These are phyloP conservation scores for Muscicapa adusta DNA, from an alignment of 2,113 vertebrate genomes.

Conservation along the genomic window DNA sequence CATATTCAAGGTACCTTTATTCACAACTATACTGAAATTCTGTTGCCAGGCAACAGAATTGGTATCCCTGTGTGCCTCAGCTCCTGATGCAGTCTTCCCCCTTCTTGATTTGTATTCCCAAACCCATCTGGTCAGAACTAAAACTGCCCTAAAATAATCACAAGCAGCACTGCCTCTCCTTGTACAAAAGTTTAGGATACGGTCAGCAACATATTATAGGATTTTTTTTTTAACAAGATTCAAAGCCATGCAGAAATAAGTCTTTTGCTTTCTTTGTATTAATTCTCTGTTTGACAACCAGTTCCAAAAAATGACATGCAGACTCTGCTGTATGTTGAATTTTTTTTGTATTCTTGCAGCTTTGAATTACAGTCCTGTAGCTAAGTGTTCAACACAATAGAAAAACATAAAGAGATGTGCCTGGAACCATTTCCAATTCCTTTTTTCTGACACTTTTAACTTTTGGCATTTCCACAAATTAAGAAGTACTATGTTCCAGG, in stretches of 20 bases:
- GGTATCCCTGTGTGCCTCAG: neutral
- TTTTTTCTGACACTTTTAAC: neutral
- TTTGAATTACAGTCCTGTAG: neutral
- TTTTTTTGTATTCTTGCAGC: neutral
- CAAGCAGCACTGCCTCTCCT: neutral
- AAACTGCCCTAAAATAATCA: neutral
- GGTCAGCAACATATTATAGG: neutral
- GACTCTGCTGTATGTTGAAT: neutral
- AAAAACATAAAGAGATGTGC: neutral
- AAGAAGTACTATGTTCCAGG: neutral
- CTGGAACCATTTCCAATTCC: neutral
- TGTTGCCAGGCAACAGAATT: neutral
- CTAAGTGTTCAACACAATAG: neutral
- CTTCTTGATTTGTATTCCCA: neutral
- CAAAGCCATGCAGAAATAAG: neutral
- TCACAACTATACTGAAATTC: neutral
- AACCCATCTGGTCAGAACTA: neutral
- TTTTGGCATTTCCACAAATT: neutral
- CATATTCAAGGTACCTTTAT: neutral
- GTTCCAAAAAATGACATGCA: neutral
- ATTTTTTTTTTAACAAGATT: neutral
- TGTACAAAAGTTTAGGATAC: neutral
- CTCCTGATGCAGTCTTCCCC: neutral
- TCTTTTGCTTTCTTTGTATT: neutral
- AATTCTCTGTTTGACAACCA: neutral